Conservation (phyloP, 1,140 invertebrate genomes). For the Octopus bimaculoides region DNA sequence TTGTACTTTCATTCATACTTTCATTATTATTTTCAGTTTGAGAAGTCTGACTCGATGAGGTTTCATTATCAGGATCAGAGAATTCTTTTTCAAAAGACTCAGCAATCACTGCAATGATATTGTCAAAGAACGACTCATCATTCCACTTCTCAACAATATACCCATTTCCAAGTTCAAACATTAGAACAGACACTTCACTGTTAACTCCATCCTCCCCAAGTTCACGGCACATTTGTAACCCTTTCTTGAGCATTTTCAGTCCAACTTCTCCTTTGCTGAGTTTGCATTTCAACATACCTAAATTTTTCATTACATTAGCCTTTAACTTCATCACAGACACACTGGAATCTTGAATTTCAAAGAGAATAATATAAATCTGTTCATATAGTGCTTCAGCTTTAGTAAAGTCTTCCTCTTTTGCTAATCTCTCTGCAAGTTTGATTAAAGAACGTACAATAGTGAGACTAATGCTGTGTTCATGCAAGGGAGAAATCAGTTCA, state of each 20-base stretch:
- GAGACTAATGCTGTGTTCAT: constrained; percentile 44
- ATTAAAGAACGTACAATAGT: constrained; percentile 44
- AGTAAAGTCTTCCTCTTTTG: constrained; percentile 37
- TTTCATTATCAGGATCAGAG: constrained; percentile 33
- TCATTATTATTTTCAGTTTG: constrained; percentile 18
- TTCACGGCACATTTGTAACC: constrained; percentile 42
- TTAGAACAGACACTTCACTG: constrained; percentile 44
- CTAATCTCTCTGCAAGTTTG: constrained; percentile 41
- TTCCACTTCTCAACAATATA: constrained; percentile 43
- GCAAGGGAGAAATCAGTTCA: constrained; percentile 44
- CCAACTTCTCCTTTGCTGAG: constrained; percentile 46
- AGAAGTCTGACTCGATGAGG: constrained; percentile 17
- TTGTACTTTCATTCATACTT: neutral
- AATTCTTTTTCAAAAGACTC: constrained; percentile 50
- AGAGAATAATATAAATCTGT: constrained; percentile 44
- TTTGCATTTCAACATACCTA: constrained; percentile 45
- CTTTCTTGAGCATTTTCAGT: constrained; percentile 43
- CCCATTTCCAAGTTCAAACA: constrained; percentile 51
- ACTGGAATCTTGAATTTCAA: constrained; percentile 48
- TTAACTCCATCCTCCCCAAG: constrained; percentile 46
- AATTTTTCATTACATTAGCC: constrained; percentile 46
- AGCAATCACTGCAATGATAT: constrained; percentile 45
- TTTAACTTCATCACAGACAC: constrained; percentile 42
- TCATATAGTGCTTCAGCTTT: constrained; percentile 46
- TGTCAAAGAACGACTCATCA: constrained; percentile 45